These are phyloP conservation scores for Mionectes olivaceus DNA, from an alignment of 2,797 vertebrate genomes.

Conservation along the genomic window DNA sequence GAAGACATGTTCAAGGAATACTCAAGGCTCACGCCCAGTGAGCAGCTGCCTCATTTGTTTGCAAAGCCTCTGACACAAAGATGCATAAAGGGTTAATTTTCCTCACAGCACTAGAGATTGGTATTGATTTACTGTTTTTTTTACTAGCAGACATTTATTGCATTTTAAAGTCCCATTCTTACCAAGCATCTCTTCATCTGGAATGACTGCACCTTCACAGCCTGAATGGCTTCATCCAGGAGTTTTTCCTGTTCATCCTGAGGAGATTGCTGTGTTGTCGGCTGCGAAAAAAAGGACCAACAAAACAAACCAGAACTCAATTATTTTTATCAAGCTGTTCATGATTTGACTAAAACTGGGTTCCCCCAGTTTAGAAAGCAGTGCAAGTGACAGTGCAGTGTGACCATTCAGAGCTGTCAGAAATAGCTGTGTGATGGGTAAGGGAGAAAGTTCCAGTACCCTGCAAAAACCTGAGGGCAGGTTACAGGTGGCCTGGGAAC, in stretches of 20 bases:
- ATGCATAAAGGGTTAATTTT: neutral
- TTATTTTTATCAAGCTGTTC: neutral
- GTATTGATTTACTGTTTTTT: neutral
- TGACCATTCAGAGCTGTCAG: neutral
- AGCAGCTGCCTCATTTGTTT: neutral
- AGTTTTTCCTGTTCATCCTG: conserved; percentile 99
- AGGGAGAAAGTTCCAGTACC: neutral
- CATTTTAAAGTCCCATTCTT: conserved; percentile 54
- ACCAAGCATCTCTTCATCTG: conserved; percentile 99
- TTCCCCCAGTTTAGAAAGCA: neutral
- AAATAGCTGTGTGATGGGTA: rapidly evolving
- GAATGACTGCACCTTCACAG: conserved; percentile 98
- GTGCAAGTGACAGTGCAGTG: neutral
- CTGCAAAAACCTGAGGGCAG: neutral
- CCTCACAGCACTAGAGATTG: neutral
- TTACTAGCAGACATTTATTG: neutral
- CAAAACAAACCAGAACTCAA: neutral
- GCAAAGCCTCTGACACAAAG: neutral
- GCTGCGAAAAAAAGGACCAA: conserved; percentile 72
- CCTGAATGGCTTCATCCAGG: conserved; percentile 97
- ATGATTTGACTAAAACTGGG: neutral
- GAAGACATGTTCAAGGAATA: neutral
- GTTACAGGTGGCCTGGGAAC: neutral
- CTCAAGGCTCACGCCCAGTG: neutral
- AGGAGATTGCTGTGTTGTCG: conserved; percentile 95